Evolutionary conservation across 2,888 invertebrate species (phyloP).

Genomic region (Drosophila fungiperda): DNA sequence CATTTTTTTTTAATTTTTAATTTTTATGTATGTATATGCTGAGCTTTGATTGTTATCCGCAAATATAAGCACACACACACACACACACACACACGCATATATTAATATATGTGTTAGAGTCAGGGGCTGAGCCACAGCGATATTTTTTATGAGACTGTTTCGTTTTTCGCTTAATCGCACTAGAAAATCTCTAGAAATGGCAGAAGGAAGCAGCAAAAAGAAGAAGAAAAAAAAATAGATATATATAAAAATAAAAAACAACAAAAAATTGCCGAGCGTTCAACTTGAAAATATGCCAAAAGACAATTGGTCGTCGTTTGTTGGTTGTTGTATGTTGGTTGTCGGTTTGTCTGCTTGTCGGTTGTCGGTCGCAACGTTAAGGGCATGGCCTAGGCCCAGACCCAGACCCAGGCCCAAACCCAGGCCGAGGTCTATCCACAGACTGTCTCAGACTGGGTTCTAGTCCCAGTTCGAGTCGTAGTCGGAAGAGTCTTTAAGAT

Average conservation of each 20-base stretch:
- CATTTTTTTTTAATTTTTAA: conserved; percentile 66
- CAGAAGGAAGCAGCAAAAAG: conserved; percentile 42
- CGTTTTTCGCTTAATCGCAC: conserved; percentile 77
- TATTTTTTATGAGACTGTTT: conserved; percentile 76
- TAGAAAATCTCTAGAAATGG: conserved; percentile 72
- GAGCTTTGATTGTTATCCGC: conserved; percentile 54
- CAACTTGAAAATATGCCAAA: conserved; percentile 80
- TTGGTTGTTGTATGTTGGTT: conserved; percentile 43
- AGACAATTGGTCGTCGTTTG: conserved; percentile 76
- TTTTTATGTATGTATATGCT: conserved; percentile 52
- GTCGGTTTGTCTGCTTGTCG: conserved; percentile 18
- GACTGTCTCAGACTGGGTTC: conserved; percentile 33
- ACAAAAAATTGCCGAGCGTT: conserved; percentile 65
- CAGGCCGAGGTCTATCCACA: conserved; percentile 11
- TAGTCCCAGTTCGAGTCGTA: conserved; percentile 37
- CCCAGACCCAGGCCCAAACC: conserved; percentile 26
- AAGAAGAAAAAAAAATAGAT: conserved; percentile 3
- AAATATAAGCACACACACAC: conserved; percentile 28
- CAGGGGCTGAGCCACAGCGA: conserved; percentile 45
- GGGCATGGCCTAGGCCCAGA: conserved; percentile 59
- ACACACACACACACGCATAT: conserved; percentile 11
- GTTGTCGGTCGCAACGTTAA: conserved; percentile 54
- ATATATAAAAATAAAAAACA: background rate
- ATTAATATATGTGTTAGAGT: conserved; percentile 11
- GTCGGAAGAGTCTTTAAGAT: conserved; percentile 62